Evolutionary conservation across 1,140 invertebrate species (phyloP).

Genomic region (Daktulosphaira vitifoliae): DNA sequence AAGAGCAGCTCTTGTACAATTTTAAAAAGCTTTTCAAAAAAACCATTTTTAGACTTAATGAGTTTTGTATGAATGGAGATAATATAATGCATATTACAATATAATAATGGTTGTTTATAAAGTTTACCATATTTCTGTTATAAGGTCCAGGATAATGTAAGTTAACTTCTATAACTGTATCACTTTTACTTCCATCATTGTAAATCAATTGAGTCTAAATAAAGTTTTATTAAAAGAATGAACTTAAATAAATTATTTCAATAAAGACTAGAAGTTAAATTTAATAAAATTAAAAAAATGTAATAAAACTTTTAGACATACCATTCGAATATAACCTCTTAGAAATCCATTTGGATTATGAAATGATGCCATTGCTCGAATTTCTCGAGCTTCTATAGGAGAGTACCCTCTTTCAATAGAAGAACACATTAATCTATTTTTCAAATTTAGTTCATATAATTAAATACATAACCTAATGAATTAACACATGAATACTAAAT

Average conservation of each 20-base stretch:
- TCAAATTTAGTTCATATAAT: neutral
- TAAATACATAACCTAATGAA: neutral
- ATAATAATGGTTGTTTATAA: too few species aligned
- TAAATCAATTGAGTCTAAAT: conserved; percentile 69
- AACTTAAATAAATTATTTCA: too few species aligned
- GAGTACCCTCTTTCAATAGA: conserved; percentile 77
- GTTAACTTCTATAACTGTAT: conserved; percentile 82
- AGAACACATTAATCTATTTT: conserved; percentile 69
- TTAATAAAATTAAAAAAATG: conserved; percentile 2
- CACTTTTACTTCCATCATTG: conserved; percentile 73
- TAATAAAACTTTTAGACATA: conserved; percentile 41
- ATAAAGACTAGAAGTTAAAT: neutral
- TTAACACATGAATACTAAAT: too few species aligned
- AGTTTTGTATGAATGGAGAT: too few species aligned
- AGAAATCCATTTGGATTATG: conserved; percentile 80
- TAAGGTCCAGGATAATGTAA: conserved; percentile 71
- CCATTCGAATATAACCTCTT: conserved; percentile 78
- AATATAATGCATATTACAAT: too few species aligned
- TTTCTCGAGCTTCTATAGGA: conserved; percentile 71
- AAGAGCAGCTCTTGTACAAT: too few species aligned
- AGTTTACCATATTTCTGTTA: conserved; percentile 66
- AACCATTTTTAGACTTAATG: too few species aligned
- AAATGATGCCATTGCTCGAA: conserved; percentile 81
- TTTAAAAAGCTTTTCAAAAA: too few species aligned
- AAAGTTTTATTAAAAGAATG: neutral